phyloP scores from a whole-genome alignment of 2,113 vertebrate species.

The Marcusenius ussheri region DNA sequence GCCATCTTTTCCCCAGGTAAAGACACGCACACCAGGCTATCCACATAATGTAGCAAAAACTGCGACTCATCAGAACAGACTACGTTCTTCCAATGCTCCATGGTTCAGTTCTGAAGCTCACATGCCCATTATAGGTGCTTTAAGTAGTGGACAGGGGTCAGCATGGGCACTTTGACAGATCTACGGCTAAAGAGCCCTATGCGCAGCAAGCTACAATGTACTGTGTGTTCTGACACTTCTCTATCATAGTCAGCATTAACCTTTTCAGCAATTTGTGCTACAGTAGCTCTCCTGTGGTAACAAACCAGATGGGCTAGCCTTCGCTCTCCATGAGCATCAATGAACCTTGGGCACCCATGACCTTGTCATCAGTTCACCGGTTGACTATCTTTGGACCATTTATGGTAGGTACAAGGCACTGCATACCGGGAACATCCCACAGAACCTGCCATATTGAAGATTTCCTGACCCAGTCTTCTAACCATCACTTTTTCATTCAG shows the following conservation, averaged over 20 bases:
- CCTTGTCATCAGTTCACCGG: not conserved
- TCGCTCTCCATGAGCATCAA: not conserved
- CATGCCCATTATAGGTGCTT: no score
- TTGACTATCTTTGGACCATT: not conserved
- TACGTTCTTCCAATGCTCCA: no score
- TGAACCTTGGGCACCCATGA: not conserved
- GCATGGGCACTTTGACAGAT: no score
- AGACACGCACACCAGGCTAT: no score
- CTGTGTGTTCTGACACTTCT: not conserved
- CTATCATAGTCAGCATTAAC: not conserved
- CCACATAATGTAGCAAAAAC: no score
- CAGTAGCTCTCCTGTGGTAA: not conserved
- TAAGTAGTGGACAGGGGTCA: no score
- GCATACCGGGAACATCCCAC: not conserved
- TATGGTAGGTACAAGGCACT: not conserved
- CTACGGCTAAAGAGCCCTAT: no score
- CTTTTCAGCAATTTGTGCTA: not conserved
- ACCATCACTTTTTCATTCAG: not conserved
- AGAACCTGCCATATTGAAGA: not conserved
- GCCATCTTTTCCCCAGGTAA: no score
- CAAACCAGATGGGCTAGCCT: not conserved
- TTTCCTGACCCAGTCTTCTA: not conserved
- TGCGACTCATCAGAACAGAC: no score
- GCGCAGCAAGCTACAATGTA: not conserved
- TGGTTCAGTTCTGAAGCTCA: no score